Percentiles rank a stretch among this genome's conserved stretches.
Evolutionary conservation across 2,888 invertebrate genomes (phyloP).

Genomic region (Erebia palarica): DNA sequence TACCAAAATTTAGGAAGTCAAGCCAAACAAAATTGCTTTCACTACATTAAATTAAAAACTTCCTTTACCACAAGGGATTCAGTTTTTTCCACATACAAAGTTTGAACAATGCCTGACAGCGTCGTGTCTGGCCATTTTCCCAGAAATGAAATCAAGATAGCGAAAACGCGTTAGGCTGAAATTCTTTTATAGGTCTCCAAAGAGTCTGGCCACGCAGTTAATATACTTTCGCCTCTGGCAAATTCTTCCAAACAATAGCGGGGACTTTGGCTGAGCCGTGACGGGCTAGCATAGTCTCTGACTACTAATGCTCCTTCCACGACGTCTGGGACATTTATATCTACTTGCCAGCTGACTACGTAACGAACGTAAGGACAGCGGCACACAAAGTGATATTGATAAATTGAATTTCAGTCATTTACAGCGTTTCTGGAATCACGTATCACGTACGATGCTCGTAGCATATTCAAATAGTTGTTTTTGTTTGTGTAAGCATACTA

Average conservation of each 20-base stretch:
- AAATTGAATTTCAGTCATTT: conserved; percentile 23
- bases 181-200: conserved; percentile 39
- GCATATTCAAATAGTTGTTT: neutral
- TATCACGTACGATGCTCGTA: neutral
- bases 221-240: conserved; percentile 47
- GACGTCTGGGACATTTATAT: conserved; percentile 62
- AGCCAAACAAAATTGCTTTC: conserved; percentile 15
- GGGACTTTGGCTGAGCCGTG: conserved; percentile 48
- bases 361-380: conserved; percentile 50
- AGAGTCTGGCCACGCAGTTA: conserved; percentile 40
- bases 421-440: neutral
- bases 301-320: conserved; percentile 60
- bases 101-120: conserved; percentile 20
- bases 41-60: conserved; percentile 19
- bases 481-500: neutral
- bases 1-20: neutral
- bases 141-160: conserved; percentile 27
- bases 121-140: conserved; percentile 26
- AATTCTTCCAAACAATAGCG: conserved; percentile 51
- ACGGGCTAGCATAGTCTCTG: conserved; percentile 50
- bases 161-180: conserved; percentile 34
- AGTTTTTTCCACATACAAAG: conserved; percentile 6
- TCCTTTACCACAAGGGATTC: conserved; percentile 14
- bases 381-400: conserved; percentile 38
- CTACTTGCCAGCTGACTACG: conserved; percentile 52